Evolutionary conservation across 2,113 vertebrate genomes (phyloP).

Genomic region (Spheniscus mendiculus): DNA sequence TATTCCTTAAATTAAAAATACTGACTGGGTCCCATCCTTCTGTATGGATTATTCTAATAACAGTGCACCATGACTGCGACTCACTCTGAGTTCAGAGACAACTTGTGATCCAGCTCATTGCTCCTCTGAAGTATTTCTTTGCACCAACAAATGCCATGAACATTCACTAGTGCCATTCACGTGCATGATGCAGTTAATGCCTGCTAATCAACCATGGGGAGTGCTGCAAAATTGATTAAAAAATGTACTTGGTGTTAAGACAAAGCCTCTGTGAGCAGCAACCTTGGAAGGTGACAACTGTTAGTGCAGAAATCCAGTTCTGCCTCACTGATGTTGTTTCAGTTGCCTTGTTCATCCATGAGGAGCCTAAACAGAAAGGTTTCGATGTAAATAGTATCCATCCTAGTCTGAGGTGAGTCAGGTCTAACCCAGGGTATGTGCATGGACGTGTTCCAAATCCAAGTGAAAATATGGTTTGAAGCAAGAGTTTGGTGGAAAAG

Average conservation of each 20-base stretch:
- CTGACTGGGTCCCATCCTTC: background rate
- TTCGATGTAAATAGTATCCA: background rate
- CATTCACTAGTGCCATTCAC: background rate
- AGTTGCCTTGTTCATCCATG: background rate
- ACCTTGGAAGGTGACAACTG: background rate
- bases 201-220: background rate
- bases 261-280: background rate
- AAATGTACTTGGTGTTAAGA: background rate
- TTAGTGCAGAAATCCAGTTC: background rate
- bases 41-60: background rate
- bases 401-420: background rate
- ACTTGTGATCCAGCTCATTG: background rate
- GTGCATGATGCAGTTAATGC: background rate
- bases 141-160: background rate
- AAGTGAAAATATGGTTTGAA: background rate
- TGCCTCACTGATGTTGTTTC: background rate
- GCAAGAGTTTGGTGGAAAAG: background rate
- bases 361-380: background rate
- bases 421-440: background rate
- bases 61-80: background rate
- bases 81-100: background rate
- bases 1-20: background rate
- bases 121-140: background rate
- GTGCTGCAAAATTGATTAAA: background rate
- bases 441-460: background rate